Evolutionary conservation across 2,797 vertebrate species (phyloP).

Genomic region (Lepilemur septentrionalis): DNA sequence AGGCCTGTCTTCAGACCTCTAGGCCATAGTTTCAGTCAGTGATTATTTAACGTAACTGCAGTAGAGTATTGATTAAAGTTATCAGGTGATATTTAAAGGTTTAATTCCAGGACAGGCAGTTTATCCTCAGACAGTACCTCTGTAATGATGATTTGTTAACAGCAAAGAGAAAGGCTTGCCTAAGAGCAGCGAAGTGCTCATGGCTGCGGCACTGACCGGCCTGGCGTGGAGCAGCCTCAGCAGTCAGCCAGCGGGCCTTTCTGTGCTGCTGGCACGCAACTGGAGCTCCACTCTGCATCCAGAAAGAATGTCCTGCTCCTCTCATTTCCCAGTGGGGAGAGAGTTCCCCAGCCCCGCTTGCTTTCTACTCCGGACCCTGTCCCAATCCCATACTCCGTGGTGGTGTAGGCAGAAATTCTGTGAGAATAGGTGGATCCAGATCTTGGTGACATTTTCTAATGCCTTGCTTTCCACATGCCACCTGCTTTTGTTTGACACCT

Average conservation of each 20-base stretch:
- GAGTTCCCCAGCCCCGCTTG: background rate
- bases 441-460: background rate
- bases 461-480: background rate
- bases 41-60: constrained; percentile 5
- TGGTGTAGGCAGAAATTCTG: background rate
- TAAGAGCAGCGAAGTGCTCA: background rate
- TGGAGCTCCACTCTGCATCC: background rate
- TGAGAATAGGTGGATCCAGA: background rate
- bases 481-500: background rate
- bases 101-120: constrained; percentile 34
- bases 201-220: background rate
- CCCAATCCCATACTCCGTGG: background rate
- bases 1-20: background rate
- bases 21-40: background rate
- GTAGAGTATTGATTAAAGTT: constrained; percentile 34
- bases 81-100: constrained; percentile 31
- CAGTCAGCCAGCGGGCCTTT: background rate
- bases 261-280: background rate
- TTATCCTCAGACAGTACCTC: background rate
- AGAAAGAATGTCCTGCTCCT: background rate
- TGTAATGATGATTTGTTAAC: background rate
- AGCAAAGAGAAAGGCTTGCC: background rate
- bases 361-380: background rate
- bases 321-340: background rate
- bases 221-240: background rate